phyloP scores from a whole-genome alignment of 2,113 vertebrate genomes.

The Cyanoramphus novaezelandiae region DNA sequence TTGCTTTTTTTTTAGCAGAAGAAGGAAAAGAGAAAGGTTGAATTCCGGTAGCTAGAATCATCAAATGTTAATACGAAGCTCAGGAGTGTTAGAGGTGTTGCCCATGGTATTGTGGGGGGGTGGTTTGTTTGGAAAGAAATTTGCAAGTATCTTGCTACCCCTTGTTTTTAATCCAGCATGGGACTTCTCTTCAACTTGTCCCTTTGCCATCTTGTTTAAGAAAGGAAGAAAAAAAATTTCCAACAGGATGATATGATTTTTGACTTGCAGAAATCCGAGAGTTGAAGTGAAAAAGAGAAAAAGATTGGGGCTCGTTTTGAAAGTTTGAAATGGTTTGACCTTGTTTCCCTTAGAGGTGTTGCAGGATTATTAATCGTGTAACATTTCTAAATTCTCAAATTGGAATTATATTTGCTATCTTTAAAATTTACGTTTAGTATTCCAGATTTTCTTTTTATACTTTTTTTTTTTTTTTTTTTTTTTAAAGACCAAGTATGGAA shows the following conservation, averaged over 20 bases:
- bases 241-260: conserved; percentile 19
- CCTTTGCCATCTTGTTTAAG: conserved; percentile 57
- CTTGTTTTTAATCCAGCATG: conserved; percentile 7
- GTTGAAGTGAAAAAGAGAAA: conserved; percentile 43
- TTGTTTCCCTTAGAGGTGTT: not conserved
- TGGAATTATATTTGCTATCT: not conserved
- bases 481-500: not conserved
- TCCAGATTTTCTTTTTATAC: not conserved
- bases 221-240: conserved; percentile 36
- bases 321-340: conserved; percentile 53
- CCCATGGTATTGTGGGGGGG: not conserved
- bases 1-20: not conserved
- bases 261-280: conserved; percentile 47
- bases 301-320: conserved; percentile 32
- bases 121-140: not conserved
- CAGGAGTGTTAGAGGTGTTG: not conserved
- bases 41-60: conserved; percentile 35
- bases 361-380: conserved; percentile 21
- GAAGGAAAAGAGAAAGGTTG: not conserved
- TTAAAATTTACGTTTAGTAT: not conserved
- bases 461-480: rapidly evolving
- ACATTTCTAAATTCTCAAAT: not conserved
- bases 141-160: not conserved
- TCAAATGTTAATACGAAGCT: conserved; percentile 9
- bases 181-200: conserved; percentile 37